Base-by-base conservation (phyloP, 2,888 invertebrate species). In the Vannuccia rotundouncinata region DNA sequence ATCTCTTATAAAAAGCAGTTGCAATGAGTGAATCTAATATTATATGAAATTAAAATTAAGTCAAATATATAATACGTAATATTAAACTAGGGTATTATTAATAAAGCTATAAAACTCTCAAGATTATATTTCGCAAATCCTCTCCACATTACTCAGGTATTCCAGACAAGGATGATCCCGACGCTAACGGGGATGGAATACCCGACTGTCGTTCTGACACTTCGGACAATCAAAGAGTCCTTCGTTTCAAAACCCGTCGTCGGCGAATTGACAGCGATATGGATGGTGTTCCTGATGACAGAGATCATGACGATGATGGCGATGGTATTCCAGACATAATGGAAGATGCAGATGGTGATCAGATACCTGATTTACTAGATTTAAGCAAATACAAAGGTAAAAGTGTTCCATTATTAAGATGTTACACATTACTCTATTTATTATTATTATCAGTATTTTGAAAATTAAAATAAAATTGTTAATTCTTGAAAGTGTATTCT, bases 141-240 rank as follows among this genome's bases (percentile, higher is more conserved):
- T n/a, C n/a, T n/a, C n/a, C n/a, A n/a, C n/a, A n/a, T n/a, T n/a
- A n/a, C n/a, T n/a, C 27, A 81, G 86, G 87, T 0, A 85, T 86
- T 78, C 85, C 86, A 1, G 85, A 86, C 78, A 85, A 80, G 82
- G 84, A 59, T 17, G 81, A 83, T 29, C 85, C 85, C 82, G 83
- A 83, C 45, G 83, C 84, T 82, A 85, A 86, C 82, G 85, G 85
- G 13, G 87, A 87, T 82, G 86, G 86, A 29, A 83, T 83, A 30
- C 83, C 83, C 28, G 83, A 83, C 81, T 83, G 30, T 82, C 83
- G 80, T 84, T 31, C 77, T 82, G 76, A 83, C 80, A 74, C 83
- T 82, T 79, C 80, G 83, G 74, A 81, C 45, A 83, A 84, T 79
- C 81, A 84, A 81, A 82, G 84, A 79, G 82, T 82, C 0, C 74